Conservation (phyloP, 1,140 invertebrate genomes). For the Sycophila sp. region DNA sequence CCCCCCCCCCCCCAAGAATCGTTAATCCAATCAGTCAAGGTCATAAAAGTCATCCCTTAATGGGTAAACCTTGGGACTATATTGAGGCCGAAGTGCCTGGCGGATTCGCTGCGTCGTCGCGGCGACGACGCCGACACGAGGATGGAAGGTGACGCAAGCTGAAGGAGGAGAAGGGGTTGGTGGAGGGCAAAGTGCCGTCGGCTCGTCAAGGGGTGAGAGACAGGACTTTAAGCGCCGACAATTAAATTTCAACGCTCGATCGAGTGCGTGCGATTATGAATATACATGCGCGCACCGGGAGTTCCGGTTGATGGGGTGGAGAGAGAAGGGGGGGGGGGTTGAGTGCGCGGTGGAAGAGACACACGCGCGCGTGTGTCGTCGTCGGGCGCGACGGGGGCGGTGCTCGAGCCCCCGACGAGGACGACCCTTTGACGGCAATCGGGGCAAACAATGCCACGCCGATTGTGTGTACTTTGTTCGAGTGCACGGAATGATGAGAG, state of each 20-base stretch:
- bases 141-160: too few species aligned
- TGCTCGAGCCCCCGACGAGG: neutral
- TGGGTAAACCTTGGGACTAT: neutral
- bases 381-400: neutral
- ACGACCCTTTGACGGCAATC: slow-evolving; percentile 16
- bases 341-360: neutral
- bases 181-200: slow-evolving; percentile 8
- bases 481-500: slow-evolving; percentile 1
- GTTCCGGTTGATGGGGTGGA: neutral
- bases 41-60: slow-evolving; percentile 32
- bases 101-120: too few species aligned
- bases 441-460: neutral
- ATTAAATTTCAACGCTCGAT: slow-evolving; percentile 37
- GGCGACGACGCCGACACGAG: neutral
- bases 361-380: too few species aligned
- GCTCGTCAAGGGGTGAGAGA: neutral
- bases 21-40: slow-evolving; percentile 37
- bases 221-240: slow-evolving; percentile 25
- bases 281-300: neutral
- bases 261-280: slow-evolving; percentile 25
- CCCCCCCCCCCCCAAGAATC: slow-evolving; percentile 16
- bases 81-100: too few species aligned
- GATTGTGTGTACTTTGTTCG: neutral
- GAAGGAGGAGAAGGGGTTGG: slow-evolving; percentile 5
- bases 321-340: neutral